Conservation (phyloP, 2,888 invertebrate species). For the Drosophila nr. medialis region DNA sequence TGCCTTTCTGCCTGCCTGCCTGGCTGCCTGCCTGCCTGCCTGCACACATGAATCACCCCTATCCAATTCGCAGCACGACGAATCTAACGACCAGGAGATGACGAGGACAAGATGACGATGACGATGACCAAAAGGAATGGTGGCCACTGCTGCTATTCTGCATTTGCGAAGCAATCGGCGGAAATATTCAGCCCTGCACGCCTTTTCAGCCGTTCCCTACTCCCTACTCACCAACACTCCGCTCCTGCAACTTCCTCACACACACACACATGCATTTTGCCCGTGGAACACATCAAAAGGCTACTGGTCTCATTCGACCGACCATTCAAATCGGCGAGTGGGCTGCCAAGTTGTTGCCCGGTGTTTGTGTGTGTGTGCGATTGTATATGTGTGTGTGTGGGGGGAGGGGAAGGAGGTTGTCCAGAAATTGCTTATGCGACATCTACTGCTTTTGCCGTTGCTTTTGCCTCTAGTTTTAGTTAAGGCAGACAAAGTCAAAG, state of each 20-base stretch:
- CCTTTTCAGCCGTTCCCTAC: conserved; percentile 64
- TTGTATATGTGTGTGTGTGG: conserved; percentile 24
- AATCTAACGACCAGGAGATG: conserved; percentile 74
- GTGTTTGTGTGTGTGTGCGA: conserved; percentile 24
- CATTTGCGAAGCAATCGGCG: conserved; percentile 78
- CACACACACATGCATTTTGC: conserved; percentile 45
- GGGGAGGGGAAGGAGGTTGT: conserved; percentile 25
- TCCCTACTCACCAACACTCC: conserved; percentile 18
- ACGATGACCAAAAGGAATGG: conserved; percentile 78
- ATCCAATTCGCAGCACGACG: conserved; percentile 46
- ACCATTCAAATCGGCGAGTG: conserved; percentile 56
- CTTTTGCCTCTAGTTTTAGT: conserved; percentile 72
- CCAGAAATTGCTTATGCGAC: conserved; percentile 81
- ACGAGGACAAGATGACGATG: conserved; percentile 58
- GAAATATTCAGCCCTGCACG: conserved; percentile 77
- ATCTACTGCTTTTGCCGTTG: conserved; percentile 69
- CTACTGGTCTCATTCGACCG: conserved; percentile 55
- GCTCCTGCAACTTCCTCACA: conserved; percentile 6
- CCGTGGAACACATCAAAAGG: conserved; percentile 69
- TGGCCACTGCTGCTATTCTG: conserved; percentile 68
- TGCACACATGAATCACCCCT: conserved; percentile 58
- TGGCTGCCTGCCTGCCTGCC: conserved; percentile 19
- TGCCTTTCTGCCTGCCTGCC: conserved; percentile 15
- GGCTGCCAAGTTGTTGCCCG: conserved; percentile 60
- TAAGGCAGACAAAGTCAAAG: conserved; percentile 68